phyloP scores from a whole-genome alignment of 2,888 invertebrate species.

The Leptopilina drosophilae region DNA sequence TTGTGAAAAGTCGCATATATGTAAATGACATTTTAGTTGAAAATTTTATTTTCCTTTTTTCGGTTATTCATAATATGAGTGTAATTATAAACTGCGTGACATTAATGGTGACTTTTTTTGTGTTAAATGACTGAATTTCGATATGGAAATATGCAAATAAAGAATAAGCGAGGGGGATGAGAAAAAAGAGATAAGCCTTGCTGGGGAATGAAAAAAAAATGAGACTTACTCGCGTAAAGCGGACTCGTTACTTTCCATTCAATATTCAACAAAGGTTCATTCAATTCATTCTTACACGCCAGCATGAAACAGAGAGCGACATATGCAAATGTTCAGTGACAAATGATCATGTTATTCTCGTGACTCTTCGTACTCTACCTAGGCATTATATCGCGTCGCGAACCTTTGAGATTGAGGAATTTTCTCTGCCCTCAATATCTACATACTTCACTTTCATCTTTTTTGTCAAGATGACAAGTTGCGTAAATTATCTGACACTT shows the following conservation, averaged over 20 bases:
- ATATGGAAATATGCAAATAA: constrained; percentile 10
- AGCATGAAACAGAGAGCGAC: constrained; percentile 65
- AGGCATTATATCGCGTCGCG: constrained; percentile 59
- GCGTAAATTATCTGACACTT: constrained; percentile 48
- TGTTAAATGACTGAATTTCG: no score
- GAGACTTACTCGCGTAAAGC: constrained; percentile 56
- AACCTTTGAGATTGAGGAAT: constrained; percentile 55
- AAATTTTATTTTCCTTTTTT: no score
- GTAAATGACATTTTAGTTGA: background rate
- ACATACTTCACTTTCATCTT: constrained; percentile 43
- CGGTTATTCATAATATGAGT: no score
- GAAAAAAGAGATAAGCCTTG: background rate
- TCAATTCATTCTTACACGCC: constrained; percentile 70
- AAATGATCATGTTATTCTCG: constrained; percentile 75
- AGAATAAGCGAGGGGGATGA: background rate
- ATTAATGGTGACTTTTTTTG: no score
- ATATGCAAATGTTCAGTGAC: constrained; percentile 74
- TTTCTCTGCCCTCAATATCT: constrained; percentile 52
- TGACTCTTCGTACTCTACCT: constrained; percentile 61
- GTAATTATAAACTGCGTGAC: no score
- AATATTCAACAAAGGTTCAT: constrained; percentile 72
- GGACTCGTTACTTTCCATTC: constrained; percentile 69
- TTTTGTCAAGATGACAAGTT: constrained; percentile 44
- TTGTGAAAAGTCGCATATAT: background rate
- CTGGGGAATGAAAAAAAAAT: constrained; percentile 36